Base-by-base conservation (phyloP, 2,888 invertebrate species). In the Malachius bipustulatus region DNA sequence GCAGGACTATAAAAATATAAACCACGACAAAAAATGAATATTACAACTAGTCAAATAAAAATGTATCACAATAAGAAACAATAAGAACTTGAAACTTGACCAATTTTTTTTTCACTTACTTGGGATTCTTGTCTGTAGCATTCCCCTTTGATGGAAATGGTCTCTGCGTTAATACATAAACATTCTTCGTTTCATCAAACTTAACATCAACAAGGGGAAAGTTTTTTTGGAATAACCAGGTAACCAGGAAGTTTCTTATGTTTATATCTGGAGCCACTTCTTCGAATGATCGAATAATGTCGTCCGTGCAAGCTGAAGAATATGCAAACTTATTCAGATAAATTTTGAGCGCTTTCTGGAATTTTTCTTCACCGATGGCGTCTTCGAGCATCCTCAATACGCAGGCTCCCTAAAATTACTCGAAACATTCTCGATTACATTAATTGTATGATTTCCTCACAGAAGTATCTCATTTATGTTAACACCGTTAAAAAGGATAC, bases 91-190 rank as follows among this genome's bases (percentile, higher is more conserved):
- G n/a, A n/a, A n/a, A n/a, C n/a, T n/a, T n/a, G n/a, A n/a, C n/a
- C n/a, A n/a, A n/a, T n/a, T n/a, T n/a, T n/a, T n/a, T n/a, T n/a
- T n/a, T n/a, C n/a, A n/a, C n/a, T n/a, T n/a, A n/a, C n/a, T n/a
- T n/a, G n/a, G n/a, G n/a, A n/a, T n/a, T n/a, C n/a, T n/a, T n/a
- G n/a, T n/a, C n/a, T n/a, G n/a, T n/a, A n/a, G n/a, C n/a, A n/a
- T n/a, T n/a, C n/a, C n/a, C n/a, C n/a, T n/a, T n/a, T 19, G 24
- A 19, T 8, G 24, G 24, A 19, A 19, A 19, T n/a, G 24, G 24
- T 19, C n/a, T n/a, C n/a, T 19, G 24, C 24, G 24, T 19, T 19
- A 19, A 19, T 8, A 19, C n/a, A 6, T n/a, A 19, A n/a, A 8
- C n/a, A 19, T 19, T 19, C 6, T 19, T 19, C 6, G n/a, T n/a